A percentile compares a stretch with the other conserved stretches of the same genome.
These are phyloP conservation scores for Scophthalmus maximus DNA, from an alignment of 2,113 vertebrate genomes.

Conservation along the genomic window DNA sequence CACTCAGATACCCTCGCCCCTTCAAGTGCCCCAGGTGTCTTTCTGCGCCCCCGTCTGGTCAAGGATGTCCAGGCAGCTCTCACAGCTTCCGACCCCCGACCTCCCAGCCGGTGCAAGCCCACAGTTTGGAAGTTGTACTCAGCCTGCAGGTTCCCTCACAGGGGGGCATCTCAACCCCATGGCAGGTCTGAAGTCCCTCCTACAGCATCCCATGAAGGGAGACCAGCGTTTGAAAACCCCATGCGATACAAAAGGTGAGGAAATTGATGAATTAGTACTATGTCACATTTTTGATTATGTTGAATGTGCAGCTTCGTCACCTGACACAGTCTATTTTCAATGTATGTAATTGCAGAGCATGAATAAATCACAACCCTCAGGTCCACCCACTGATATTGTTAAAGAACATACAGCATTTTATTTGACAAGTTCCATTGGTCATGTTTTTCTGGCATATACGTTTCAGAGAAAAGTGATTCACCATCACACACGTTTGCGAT, in stretches of 20 bases:
- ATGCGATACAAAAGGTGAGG: slow-evolving; percentile 80
- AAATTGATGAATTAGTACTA: background rate
- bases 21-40: slow-evolving; percentile 67
- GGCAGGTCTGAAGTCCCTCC: slow-evolving; percentile 81
- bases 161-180: slow-evolving; percentile 79
- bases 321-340: slow-evolving; percentile 1
- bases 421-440: background rate
- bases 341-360: slow-evolving; percentile 1
- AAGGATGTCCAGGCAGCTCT: slow-evolving; percentile 84
- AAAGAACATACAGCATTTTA: slow-evolving; percentile 19
- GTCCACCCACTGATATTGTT: slow-evolving; percentile 32
- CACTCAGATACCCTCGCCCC: slow-evolving; percentile 51
- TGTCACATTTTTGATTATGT: slow-evolving; percentile 11
- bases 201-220: slow-evolving; percentile 83
- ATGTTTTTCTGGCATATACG: background rate
- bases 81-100: slow-evolving; percentile 84
- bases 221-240: slow-evolving; percentile 79
- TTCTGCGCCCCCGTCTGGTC: slow-evolving; percentile 55
- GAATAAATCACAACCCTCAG: slow-evolving; percentile 21
- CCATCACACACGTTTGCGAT: slow-evolving; percentile 4
- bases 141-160: slow-evolving; percentile 75
- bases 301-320: slow-evolving; percentile 5
- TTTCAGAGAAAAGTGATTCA: slow-evolving; percentile 18
- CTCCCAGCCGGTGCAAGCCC: slow-evolving; percentile 83
- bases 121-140: slow-evolving; percentile 81